Evolutionary conservation across 2,888 invertebrate species (phyloP).

Genomic region (Sialis fuliginosa): DNA sequence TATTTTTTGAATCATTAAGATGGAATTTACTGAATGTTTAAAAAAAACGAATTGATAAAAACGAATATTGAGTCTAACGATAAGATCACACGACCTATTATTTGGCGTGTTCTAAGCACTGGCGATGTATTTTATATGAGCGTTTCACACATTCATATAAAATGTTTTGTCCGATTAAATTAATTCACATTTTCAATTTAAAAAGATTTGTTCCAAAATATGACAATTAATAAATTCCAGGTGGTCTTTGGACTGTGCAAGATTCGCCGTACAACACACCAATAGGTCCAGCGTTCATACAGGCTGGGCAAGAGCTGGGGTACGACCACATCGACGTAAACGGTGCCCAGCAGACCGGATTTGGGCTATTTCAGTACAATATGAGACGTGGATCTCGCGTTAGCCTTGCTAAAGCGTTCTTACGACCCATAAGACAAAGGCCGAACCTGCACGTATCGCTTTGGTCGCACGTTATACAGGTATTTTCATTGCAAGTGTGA

Average conservation of each 20-base stretch:
- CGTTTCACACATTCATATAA: no score
- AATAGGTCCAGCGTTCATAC: constrained; percentile 64
- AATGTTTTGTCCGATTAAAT: no score
- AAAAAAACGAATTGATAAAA: no score
- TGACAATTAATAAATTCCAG: constrained; percentile 23
- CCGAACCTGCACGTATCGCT: constrained; percentile 68
- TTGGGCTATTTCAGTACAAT: constrained; percentile 75
- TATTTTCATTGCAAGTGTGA: constrained; percentile 18
- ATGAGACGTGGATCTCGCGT: constrained; percentile 70
- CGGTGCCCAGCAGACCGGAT: constrained; percentile 73
- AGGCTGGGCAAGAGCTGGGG: constrained; percentile 85
- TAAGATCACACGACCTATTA: no score
- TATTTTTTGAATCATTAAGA: no score
- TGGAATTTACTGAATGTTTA: no score
- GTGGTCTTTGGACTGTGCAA: constrained; percentile 60
- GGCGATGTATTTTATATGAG: no score
- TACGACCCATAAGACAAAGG: constrained; percentile 58
- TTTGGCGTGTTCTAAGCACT: no score
- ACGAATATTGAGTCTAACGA: no score
- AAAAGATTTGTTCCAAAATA: no score
- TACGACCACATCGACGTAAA: constrained; percentile 76
- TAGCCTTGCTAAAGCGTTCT: constrained; percentile 70
- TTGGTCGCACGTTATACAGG: constrained; percentile 60
- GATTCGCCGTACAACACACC: constrained; percentile 69
- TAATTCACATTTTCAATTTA: no score